phyloP scores from a whole-genome alignment of 1,140 invertebrate species.

The Popillia japonica region DNA sequence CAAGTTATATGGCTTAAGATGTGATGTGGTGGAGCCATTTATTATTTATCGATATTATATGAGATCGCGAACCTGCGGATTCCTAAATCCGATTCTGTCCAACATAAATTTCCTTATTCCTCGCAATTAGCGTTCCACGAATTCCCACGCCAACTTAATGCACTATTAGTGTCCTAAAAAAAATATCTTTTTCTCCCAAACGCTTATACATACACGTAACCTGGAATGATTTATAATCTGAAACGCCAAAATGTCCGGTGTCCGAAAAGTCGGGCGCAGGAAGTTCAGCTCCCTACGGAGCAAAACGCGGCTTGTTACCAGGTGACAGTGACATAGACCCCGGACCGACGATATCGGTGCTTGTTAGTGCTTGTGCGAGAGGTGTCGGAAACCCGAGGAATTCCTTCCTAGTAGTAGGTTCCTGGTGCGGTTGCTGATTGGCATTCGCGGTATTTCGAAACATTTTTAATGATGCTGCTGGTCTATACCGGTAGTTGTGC shows the following conservation, averaged over 20 bases:
- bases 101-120: background rate
- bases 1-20: too few species aligned
- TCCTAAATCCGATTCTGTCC: background rate
- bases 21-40: too few species aligned
- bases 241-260: constrained; percentile 8
- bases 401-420: constrained; percentile 2
- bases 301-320: background rate
- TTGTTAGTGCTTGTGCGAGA: background rate
- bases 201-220: background rate
- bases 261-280: background rate
- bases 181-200: background rate
- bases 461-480: background rate
- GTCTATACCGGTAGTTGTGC: background rate
- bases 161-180: background rate
- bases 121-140: background rate
- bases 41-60: too few species aligned
- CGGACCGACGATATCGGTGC: background rate
- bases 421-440: background rate
- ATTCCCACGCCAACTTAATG: constrained; percentile 4
- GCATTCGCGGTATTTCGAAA: constrained; percentile 7
- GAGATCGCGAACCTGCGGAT: too few species aligned
- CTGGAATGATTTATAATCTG: background rate
- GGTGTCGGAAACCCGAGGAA: background rate
- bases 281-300: constrained; percentile 4
- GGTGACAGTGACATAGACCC: background rate